Conservation (phyloP, 2,888 invertebrate genomes). For the Melipona beecheii region DNA sequence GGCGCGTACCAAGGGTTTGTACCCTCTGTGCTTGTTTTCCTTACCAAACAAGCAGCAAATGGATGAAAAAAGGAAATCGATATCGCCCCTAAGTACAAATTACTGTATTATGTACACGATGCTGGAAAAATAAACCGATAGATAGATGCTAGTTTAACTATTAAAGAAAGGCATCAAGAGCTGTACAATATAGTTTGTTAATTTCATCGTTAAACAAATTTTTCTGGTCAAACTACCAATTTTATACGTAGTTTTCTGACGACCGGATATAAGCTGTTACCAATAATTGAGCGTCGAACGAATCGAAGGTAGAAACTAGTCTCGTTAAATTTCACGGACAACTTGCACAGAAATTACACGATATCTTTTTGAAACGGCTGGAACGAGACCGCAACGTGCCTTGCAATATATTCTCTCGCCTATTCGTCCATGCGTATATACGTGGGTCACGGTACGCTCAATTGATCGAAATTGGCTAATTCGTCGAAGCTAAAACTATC, state of each 20-base stretch:
- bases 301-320: background rate
- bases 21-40: slow-evolving; percentile 1
- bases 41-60: slow-evolving; percentile 43
- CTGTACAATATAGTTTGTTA: background rate
- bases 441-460: slow-evolving; percentile 53
- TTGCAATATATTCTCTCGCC: slow-evolving; percentile 8
- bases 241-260: background rate
- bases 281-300: background rate
- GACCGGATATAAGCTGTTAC: slow-evolving; percentile 1
- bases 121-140: slow-evolving; percentile 28
- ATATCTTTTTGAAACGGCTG: slow-evolving; percentile 44
- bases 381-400: slow-evolving; percentile 10
- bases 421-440: slow-evolving; percentile 23
- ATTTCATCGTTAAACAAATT: background rate
- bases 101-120: slow-evolving; percentile 3
- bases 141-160: slow-evolving; percentile 8
- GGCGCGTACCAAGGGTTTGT: slow-evolving; percentile 34
- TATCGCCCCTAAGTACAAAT: slow-evolving; percentile 37
- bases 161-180: background rate
- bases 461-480: slow-evolving; percentile 72
- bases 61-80: slow-evolving; percentile 37
- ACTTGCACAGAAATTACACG: slow-evolving; percentile 33
- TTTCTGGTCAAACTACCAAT: background rate
- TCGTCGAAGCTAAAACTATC: slow-evolving; percentile 56
- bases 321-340: slow-evolving; percentile 51